These are phyloP conservation scores for Pseudeuparius sepicola DNA, from an alignment of 2,888 invertebrate genomes.

Conservation along the genomic window DNA sequence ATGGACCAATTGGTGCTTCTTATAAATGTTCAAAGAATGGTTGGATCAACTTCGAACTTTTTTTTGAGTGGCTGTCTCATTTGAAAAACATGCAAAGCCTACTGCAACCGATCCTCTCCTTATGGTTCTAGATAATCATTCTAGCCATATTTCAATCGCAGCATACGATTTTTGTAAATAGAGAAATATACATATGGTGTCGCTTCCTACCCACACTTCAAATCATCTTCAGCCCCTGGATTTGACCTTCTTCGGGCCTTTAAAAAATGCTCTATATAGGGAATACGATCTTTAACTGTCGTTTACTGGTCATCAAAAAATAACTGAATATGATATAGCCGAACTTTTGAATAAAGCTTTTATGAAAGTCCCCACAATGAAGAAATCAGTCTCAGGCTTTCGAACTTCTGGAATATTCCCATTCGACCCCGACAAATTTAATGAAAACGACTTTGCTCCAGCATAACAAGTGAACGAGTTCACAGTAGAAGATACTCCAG, in stretches of 20 bases:
- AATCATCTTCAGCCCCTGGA: slow-evolving; percentile 11
- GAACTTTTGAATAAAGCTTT: slow-evolving; percentile 21
- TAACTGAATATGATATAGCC: slow-evolving; percentile 17
- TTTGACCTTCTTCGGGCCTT: slow-evolving; percentile 11
- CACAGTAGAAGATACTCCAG: no score
- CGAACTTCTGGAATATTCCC: slow-evolving; percentile 9
- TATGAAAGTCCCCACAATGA: slow-evolving; percentile 20
- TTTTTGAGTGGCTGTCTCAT: slow-evolving; percentile 9
- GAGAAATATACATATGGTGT: no score
- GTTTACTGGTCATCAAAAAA: slow-evolving; percentile 16
- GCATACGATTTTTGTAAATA: slow-evolving; percentile 15
- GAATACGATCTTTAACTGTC: slow-evolving; percentile 18
- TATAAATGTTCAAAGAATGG: slow-evolving; percentile 17
- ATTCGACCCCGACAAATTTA: slow-evolving; percentile 16
- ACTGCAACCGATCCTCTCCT: slow-evolving; percentile 9
- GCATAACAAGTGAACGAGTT: no score
- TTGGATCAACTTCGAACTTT: slow-evolving; percentile 8
- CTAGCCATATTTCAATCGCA: slow-evolving; percentile 11
- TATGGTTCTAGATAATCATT: slow-evolving; percentile 10
- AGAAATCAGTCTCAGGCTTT: no score
- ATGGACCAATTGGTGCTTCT: slow-evolving; percentile 18
- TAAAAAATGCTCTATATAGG: slow-evolving; percentile 8
- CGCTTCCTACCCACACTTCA: slow-evolving; percentile 11
- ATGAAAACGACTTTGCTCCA: no score
- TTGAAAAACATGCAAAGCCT: slow-evolving; percentile 8